phyloP scores from a whole-genome alignment of 2,113 vertebrate species.

The Nematolebias whitei region DNA sequence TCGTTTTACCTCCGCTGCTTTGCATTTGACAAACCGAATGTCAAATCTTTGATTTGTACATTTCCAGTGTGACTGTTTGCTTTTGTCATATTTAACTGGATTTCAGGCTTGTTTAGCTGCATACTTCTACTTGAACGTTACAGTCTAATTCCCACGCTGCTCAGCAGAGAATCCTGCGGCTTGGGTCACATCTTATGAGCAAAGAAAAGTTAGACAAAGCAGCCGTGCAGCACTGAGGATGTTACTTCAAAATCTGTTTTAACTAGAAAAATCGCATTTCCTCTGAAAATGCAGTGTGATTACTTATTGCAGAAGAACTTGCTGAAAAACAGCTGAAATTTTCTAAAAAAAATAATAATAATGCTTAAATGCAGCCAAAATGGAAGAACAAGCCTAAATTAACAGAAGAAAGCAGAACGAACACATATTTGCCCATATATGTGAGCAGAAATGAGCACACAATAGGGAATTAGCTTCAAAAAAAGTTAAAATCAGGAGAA shows the following conservation, averaged over 20 bases:
- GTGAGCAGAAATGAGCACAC: too few species aligned
- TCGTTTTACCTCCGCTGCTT: conserved; percentile 21
- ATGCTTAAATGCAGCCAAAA: too few species aligned
- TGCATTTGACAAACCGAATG: conserved; percentile 24
- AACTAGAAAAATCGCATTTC: too few species aligned
- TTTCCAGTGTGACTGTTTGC: conserved; percentile 2
- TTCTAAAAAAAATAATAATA: too few species aligned
- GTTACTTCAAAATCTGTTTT: background rate
- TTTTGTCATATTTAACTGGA: conserved; percentile 26
- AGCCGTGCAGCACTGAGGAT: background rate
- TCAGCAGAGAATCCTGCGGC: conserved; percentile 25
- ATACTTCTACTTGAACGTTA: background rate
- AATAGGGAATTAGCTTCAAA: too few species aligned
- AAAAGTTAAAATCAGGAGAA: too few species aligned
- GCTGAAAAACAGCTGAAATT: too few species aligned
- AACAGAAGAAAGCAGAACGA: too few species aligned
- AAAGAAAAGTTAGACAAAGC: conserved; percentile 2
- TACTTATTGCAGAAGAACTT: too few species aligned
- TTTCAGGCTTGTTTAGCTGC: conserved; percentile 12
- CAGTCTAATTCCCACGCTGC: conserved; percentile 31
- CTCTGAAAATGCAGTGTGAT: too few species aligned
- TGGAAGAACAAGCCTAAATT: too few species aligned
- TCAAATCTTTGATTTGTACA: conserved; percentile 25
- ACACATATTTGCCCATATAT: too few species aligned
- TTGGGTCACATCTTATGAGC: conserved; percentile 15